Conservation (phyloP, 2,797 vertebrate species). For the Micropoecilia bifurca region DNA sequence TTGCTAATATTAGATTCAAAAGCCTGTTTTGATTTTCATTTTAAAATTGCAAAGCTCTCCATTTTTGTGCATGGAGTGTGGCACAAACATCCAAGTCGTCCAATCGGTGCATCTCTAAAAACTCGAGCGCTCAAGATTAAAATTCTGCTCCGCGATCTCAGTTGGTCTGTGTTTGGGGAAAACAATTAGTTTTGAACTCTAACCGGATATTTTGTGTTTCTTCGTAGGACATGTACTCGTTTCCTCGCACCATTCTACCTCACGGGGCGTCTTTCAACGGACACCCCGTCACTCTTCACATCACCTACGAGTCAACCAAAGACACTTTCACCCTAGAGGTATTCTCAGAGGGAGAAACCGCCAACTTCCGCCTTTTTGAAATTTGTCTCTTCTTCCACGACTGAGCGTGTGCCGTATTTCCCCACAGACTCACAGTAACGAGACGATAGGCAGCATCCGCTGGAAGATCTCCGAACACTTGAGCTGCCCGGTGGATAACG, state of each 20-base stretch:
- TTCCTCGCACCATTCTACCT: constrained; percentile 99
- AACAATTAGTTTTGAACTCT: not conserved
- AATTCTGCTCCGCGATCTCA: not conserved
- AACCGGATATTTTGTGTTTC: constrained; percentile 7
- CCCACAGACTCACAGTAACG: constrained; percentile 96
- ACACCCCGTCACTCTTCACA: constrained; percentile 94
- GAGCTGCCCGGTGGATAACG: constrained; percentile 95
- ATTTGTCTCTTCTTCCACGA: not conserved
- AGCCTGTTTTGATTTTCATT: not conserved
- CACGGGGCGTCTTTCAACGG: constrained; percentile 99
- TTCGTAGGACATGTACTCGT: constrained; percentile 93
- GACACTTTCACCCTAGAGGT: constrained; percentile 97
- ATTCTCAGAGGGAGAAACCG: not conserved
- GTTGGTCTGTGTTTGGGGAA: not conserved
- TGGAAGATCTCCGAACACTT: constrained; percentile 98
- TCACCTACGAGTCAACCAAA: constrained; percentile 99
- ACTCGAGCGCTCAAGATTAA: not conserved
- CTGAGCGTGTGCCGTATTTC: constrained; percentile 37
- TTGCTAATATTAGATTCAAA: not conserved
- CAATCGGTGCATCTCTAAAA: not conserved
- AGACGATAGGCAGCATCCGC: constrained; percentile 95
- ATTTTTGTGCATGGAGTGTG: not conserved
- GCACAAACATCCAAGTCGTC: not conserved
- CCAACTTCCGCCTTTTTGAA: constrained; percentile 10
- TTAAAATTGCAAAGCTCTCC: not conserved